Base-by-base conservation (phyloP, 1,140 invertebrate species). In the Ptiloglossa arizonensis region DNA sequence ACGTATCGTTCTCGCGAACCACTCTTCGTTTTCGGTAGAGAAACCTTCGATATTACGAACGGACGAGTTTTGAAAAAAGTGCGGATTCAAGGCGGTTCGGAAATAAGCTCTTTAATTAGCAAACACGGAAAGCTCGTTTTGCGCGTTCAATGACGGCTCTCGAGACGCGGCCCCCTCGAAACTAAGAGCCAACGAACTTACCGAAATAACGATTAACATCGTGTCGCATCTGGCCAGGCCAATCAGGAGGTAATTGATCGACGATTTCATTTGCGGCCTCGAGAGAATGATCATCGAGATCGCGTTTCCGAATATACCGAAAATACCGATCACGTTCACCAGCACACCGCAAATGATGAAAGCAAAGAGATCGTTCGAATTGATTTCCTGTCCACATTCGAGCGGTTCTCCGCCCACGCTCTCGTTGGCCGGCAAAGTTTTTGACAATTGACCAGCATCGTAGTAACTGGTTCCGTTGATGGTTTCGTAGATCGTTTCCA, bases 201-300 rank as follows among this genome's bases (percentile, higher is more conserved):
- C 92, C 32, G 97, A 96, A 15, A 96, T 96, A 60, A 98, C 93
- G 60, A 98, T 97, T 67, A 99, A 94, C 62, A 97, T 94, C 0
- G 97, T 97, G 93, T 99, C 98, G 92, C 97, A 98, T 86, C 96
- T 95, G 1, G 98, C 97, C 44, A 99, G 94, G 1, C 97, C 97
- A 52, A 97, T 97, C 5, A 99, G 94, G 74, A 98, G 94, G 88
- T 97, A 98, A 93, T 98, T 99, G 82, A 98, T 98, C 81, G 97
- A 98, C 11, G 97, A 98, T 83, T 96, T 95, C 98, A 98, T 98
- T 87, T 98, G 97, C 0, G 97, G 97, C 46, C 97, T 94, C 17
- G 96, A 97, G 11, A 99, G 93, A 38, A 99, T 98, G 27, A 98
- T 95, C 93, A 98, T 97, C 0, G 97, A 97, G 22, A 98, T 95